These are phyloP conservation scores for Parapristionchus giblindavisi DNA, from an alignment of 2,888 invertebrate genomes.

Conservation along the genomic window DNA sequence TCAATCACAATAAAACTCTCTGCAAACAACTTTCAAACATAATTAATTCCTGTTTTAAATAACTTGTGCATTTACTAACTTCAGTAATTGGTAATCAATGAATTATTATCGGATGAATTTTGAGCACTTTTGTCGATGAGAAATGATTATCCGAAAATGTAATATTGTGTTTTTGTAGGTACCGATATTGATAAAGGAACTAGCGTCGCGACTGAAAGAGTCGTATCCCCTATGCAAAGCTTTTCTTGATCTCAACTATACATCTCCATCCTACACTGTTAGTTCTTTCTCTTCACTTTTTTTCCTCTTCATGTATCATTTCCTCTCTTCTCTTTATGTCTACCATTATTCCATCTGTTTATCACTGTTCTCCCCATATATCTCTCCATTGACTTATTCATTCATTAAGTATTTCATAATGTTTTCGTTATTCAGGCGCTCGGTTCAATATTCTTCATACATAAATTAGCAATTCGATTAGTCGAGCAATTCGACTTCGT, in stretches of 20 bases:
- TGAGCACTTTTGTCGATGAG: no score
- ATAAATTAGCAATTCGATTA: slow-evolving; percentile 43
- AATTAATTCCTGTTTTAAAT: no score
- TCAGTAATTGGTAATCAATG: no score
- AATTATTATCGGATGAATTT: no score
- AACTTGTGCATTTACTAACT: no score
- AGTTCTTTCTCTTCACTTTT: background rate
- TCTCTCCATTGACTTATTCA: background rate
- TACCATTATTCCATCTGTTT: no score
- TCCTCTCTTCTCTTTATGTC: no score
- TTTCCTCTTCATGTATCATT: background rate
- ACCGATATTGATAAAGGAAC: slow-evolving; percentile 52
- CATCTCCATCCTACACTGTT: slow-evolving; percentile 37
- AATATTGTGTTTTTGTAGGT: slow-evolving; percentile 53
- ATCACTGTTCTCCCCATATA: background rate
- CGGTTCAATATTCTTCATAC: slow-evolving; percentile 59
- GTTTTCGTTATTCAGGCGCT: slow-evolving; percentile 56
- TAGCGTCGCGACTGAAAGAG: slow-evolving; percentile 44
- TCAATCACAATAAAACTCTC: no score
- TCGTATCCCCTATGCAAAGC: slow-evolving; percentile 15
- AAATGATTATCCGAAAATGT: no score
- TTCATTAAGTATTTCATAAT: slow-evolving; percentile 9
- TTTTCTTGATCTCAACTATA: slow-evolving; percentile 39
- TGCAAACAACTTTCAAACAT: no score
- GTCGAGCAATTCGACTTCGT: slow-evolving; percentile 61